phyloP scores from a whole-genome alignment of 2,888 invertebrate species.

The Heterodera filipjevi region DNA sequence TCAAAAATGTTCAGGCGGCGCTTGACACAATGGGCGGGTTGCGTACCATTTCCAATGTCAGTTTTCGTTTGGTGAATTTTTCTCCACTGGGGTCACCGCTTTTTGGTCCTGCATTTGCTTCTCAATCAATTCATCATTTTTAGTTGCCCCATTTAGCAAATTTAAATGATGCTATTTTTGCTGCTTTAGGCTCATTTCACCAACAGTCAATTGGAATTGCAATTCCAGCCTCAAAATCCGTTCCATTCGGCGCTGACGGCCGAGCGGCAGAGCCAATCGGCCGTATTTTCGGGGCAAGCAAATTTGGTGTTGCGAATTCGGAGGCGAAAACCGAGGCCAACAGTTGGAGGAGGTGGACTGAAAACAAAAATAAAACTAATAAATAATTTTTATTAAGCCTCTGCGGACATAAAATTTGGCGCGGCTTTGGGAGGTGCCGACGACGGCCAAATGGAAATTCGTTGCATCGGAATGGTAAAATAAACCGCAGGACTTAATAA shows the following conservation, averaged over 20 bases:
- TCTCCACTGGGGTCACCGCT: no score
- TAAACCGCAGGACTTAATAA: background rate
- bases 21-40: constrained; percentile 60
- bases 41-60: constrained; percentile 48
- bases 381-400: background rate
- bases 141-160: background rate
- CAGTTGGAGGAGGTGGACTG: background rate
- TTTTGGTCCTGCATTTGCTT: no score
- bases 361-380: background rate
- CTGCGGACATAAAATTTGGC: background rate
- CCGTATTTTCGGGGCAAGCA: constrained; percentile 48
- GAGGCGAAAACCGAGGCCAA: constrained; percentile 43
- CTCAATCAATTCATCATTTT: no score
- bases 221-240: constrained; percentile 56
- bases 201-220: constrained; percentile 39
- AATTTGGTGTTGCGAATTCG: constrained; percentile 52
- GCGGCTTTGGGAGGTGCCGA: background rate
- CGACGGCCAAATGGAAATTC: constrained; percentile 11
- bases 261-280: constrained; percentile 44
- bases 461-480: constrained; percentile 50
- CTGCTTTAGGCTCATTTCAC: constrained; percentile 28
- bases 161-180: background rate
- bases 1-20: constrained; percentile 59
- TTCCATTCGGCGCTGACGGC: constrained; percentile 65
- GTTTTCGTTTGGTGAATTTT: background rate